These are phyloP conservation scores for Hetaerina titia DNA, from an alignment of 2,888 invertebrate species.

Conservation along the genomic window DNA sequence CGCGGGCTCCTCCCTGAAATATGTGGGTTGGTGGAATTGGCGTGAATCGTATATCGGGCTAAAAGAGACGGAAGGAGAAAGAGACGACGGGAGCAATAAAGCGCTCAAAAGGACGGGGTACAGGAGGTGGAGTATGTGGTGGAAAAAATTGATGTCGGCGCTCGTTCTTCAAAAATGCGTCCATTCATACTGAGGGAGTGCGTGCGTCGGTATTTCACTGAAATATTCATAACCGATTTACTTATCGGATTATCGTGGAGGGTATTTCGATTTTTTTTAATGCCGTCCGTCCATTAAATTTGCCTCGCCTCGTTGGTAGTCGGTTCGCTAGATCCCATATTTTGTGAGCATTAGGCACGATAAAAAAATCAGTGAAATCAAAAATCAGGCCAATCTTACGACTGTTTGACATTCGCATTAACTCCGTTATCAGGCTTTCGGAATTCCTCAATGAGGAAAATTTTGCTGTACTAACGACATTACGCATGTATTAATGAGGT, in stretches of 20 bases:
- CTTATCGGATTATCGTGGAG: not conserved
- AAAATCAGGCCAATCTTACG: not conserved
- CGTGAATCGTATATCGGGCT: slow-evolving; percentile 49
- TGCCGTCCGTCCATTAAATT: slow-evolving; percentile 9
- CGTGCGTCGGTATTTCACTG: not conserved
- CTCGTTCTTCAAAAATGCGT: slow-evolving; percentile 41
- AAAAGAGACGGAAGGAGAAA: slow-evolving; percentile 10
- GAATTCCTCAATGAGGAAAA: not conserved
- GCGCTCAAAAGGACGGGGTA: not conserved
- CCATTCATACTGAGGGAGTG: not conserved
- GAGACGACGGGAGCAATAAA: not conserved
- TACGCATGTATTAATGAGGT: not conserved
- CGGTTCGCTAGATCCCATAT: not conserved
- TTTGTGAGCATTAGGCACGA: not conserved
- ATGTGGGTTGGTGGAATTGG: slow-evolving; percentile 31
- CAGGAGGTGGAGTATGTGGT: not conserved
- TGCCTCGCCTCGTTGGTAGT: not conserved
- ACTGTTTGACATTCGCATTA: not conserved
- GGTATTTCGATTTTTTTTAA: not conserved
- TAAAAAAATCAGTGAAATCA: not conserved
- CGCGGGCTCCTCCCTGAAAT: slow-evolving; percentile 34
- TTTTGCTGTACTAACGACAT: not conserved
- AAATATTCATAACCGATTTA: slow-evolving; percentile 30
- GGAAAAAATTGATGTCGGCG: slow-evolving; percentile 13
- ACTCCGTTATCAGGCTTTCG: not conserved